Percentiles rank a stretch among this genome's conserved stretches.
Evolutionary conservation across 2,888 invertebrate species (phyloP).

Genomic region (Sepiola atlantica): DNA sequence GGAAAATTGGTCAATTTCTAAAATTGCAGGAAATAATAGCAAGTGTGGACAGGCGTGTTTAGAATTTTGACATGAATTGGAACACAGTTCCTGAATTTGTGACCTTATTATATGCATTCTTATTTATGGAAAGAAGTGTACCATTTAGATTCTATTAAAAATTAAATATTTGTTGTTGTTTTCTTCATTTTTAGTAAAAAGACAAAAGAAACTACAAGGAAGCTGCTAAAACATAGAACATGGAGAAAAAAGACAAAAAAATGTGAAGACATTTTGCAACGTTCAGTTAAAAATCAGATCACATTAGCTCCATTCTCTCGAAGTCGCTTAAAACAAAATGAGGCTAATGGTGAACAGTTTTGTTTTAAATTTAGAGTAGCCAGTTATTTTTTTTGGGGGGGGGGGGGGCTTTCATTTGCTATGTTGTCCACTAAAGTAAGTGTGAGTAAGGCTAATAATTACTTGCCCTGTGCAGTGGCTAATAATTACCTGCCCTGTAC

Average conservation of each 20-base stretch:
- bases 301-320: too few relatives aligned
- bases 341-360: too few relatives aligned
- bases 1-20: conserved; percentile 10
- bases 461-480: too few relatives aligned
- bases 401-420: too few relatives aligned
- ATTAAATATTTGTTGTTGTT: background rate
- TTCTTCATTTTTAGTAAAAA: background rate
- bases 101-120: background rate
- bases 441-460: too few relatives aligned
- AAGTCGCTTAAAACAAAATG: too few relatives aligned
- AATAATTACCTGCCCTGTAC: too few relatives aligned
- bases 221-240: background rate
- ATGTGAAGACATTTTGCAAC: too few relatives aligned
- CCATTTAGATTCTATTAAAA: background rate
- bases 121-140: background rate
- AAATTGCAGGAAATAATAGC: conserved; percentile 9
- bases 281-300: too few relatives aligned
- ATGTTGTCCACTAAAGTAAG: too few relatives aligned
- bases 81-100: background rate
- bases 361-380: too few relatives aligned
- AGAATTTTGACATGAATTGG: background rate
- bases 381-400: too few relatives aligned
- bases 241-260: background rate
- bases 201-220: background rate
- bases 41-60: background rate